These are phyloP conservation scores for Synergus gifuensis DNA, from an alignment of 2,888 invertebrate genomes.

Conservation along the genomic window DNA sequence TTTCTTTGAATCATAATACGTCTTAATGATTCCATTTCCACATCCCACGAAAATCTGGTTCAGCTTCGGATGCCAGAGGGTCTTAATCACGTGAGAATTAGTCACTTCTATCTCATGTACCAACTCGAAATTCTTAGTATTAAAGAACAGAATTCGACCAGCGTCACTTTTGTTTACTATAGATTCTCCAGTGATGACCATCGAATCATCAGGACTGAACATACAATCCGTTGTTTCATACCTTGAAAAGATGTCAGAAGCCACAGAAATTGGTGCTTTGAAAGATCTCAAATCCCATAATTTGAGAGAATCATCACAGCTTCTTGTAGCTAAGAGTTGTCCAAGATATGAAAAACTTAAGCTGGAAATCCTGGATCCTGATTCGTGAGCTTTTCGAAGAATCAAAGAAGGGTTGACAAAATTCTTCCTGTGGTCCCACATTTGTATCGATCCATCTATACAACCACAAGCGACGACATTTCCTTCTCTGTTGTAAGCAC, in stretches of 20 bases:
- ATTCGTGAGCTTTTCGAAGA: slow-evolving; percentile 89
- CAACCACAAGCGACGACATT: slow-evolving; percentile 94
- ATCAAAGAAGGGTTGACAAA: slow-evolving; percentile 92
- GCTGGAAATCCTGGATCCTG: slow-evolving; percentile 89
- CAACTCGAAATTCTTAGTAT: slow-evolving; percentile 86
- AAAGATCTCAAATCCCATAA: slow-evolving; percentile 95
- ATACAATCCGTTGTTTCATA: slow-evolving; percentile 88
- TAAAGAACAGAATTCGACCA: slow-evolving; percentile 89
- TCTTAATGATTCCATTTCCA: slow-evolving; percentile 93
- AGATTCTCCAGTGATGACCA: slow-evolving; percentile 94
- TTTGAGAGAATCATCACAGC: slow-evolving; percentile 96
- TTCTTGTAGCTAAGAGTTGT: slow-evolving; percentile 87
- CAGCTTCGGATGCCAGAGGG: slow-evolving; percentile 97
- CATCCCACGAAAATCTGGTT: slow-evolving; percentile 97
- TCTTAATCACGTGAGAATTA: slow-evolving; percentile 91
- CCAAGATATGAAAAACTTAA: slow-evolving; percentile 94
- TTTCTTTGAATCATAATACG: slow-evolving; percentile 92
- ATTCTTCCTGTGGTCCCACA: slow-evolving; percentile 97
- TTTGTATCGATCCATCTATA: slow-evolving; percentile 95
- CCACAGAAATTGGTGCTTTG: slow-evolving; percentile 87
- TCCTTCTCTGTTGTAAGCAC: slow-evolving; percentile 91
- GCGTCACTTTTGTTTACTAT: slow-evolving; percentile 81
- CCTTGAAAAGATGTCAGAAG: slow-evolving; percentile 86
- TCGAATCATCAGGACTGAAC: slow-evolving; percentile 95
- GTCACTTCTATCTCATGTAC: slow-evolving; percentile 88